Percentiles rank a stretch among this genome's conserved stretches.
Conservation (phyloP, 2,113 vertebrate genomes). For the Phalacrocorax aristotelis region DNA sequence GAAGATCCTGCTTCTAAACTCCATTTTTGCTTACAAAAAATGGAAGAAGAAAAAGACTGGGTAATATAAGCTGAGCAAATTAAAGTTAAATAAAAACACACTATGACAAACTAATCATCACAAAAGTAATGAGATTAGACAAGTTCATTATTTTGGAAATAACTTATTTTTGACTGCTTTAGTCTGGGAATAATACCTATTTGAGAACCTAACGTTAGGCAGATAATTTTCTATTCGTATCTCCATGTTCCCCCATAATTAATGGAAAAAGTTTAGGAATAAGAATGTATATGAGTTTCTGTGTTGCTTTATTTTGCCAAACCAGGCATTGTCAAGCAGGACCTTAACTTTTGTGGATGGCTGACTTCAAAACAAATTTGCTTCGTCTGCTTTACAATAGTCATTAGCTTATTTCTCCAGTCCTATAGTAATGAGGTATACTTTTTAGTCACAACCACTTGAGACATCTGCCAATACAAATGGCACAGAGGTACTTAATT, state of each 20-base stretch:
- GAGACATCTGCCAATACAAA: neutral
- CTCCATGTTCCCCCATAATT: neutral
- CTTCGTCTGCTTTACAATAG: neutral
- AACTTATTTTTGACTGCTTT: neutral
- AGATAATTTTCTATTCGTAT: neutral
- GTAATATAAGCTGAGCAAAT: neutral
- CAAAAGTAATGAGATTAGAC: neutral
- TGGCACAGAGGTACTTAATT: neutral
- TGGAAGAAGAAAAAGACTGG: neutral
- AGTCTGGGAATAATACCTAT: neutral
- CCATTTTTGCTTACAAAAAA: neutral
- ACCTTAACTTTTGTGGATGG: neutral
- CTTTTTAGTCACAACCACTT: neutral
- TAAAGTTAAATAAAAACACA: neutral
- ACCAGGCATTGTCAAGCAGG: neutral
- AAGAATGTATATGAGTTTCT: neutral
- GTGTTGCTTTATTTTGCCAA: neutral
- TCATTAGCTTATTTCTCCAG: neutral
- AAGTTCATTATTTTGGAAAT: neutral
- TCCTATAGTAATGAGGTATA: rapidly evolving
- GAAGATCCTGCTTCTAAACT: neutral
- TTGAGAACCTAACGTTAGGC: neutral
- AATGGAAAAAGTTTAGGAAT: neutral
- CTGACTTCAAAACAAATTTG: neutral
- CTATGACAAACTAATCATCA: neutral